Percentiles rank a stretch among this genome's conserved stretches.
phyloP scores from a whole-genome alignment of 2,888 invertebrate species.

The Geophilus truncorum region DNA sequence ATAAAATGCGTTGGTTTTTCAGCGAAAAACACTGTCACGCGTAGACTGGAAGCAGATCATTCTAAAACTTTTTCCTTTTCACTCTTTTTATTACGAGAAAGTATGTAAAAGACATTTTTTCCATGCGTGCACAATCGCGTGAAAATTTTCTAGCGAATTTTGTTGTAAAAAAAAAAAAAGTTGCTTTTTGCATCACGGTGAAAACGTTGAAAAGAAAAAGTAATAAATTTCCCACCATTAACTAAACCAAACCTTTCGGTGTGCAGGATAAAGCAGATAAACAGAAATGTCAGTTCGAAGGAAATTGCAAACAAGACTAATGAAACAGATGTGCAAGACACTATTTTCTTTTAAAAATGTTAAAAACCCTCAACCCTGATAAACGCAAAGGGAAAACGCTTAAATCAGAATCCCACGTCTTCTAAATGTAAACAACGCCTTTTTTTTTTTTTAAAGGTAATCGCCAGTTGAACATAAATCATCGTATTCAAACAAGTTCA shows the following conservation, averaged over 20 bases:
- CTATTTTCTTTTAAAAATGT: neutral
- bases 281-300: neutral
- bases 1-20: neutral
- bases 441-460: too few relatives aligned
- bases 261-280: neutral
- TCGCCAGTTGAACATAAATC: too few relatives aligned
- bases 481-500: neutral
- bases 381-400: too few relatives aligned
- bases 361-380: too few relatives aligned
- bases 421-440: too few relatives aligned
- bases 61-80: too few relatives aligned
- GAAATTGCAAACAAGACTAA: conserved; percentile 14
- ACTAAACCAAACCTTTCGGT: neutral
- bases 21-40: neutral
- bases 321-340: neutral
- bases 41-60: neutral
- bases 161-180: neutral
- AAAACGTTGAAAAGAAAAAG: neutral
- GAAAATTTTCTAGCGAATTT: neutral
- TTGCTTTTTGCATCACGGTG: too few relatives aligned
- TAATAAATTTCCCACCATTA: neutral
- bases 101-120: neutral
- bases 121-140: neutral
- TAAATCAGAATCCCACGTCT: too few relatives aligned
- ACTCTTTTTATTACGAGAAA: neutral